Conservation (phyloP, 2,888 invertebrate genomes). For the Hyposoter dolosus region DNA sequence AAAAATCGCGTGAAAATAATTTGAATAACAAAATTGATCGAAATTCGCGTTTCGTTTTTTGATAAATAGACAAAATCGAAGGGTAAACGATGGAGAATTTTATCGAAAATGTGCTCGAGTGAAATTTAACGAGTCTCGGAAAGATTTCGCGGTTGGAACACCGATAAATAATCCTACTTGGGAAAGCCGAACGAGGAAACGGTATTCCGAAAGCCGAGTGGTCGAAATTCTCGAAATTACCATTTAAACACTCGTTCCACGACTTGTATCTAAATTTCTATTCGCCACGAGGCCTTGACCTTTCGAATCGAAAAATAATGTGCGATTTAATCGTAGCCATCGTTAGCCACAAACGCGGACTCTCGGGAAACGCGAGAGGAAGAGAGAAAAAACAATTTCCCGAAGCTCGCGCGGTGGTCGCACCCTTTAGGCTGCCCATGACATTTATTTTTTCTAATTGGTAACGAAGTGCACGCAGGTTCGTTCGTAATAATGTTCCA, state of each 20-base stretch:
- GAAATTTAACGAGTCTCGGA: background rate
- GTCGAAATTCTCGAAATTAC: conserved; percentile 32
- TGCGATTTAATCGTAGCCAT: conserved; percentile 44
- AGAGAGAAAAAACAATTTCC: background rate
- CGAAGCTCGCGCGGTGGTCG: background rate
- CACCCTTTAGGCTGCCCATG: background rate
- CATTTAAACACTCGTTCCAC: conserved; percentile 13
- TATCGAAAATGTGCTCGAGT: background rate
- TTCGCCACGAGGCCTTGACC: conserved; percentile 71
- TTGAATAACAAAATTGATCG: background rate
- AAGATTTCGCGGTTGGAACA: background rate
- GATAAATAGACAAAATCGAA: no score
- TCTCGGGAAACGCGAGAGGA: background rate
- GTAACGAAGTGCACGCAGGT: background rate
- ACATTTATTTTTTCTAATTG: conserved; percentile 1
- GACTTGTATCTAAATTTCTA: background rate
- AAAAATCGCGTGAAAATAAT: background rate
- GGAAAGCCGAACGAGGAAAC: background rate
- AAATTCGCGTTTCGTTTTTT: no score
- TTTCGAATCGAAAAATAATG: conserved; percentile 64
- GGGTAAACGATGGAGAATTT: background rate
- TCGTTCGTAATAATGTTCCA: background rate
- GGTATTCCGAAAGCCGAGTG: background rate
- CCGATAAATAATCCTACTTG: conserved; percentile 4
- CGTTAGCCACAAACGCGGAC: conserved; percentile 28